Evolutionary conservation across 2,888 invertebrate species (phyloP), one percentile per base, ranked within the genome.

Genomic region (Melanostoma scalare): DNA sequence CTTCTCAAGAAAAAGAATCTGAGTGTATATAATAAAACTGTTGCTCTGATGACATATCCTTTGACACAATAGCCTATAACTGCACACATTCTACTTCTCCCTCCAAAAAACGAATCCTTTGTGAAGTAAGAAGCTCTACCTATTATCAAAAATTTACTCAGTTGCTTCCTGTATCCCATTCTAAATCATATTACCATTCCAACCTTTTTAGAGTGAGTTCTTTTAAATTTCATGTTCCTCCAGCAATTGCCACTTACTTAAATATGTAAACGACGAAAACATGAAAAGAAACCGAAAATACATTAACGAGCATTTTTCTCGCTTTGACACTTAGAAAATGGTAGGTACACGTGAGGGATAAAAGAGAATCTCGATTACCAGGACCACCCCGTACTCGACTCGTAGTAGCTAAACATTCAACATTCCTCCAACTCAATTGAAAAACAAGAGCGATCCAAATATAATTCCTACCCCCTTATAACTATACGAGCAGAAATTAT

Each of bases 291-390:
- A 77, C 79, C 75, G 69, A 84, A 79, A 79, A 78, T 48, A 82
- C 82, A 82, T 82, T 82, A 73, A 63, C 68, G 63, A 74, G 71
- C 79, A 85, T 81, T 85, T 86, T 86, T 78, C 80, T 85, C 85
- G 76, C 85, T 79, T 79, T 78, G 75, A 68, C 82, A 85, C 85
- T 84, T 84, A 72, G 71, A 48, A 71, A 80, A 72, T 69, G 71
- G 60, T 6, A 38, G 38, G 40, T 55, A 63, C 42, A 61, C n/a
- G n/a, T n/a, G 6, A 46, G 60, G 69, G 84, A 84, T 84, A 69
- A 84, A 84, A 84, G 74, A 71, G 84, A 75, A 84, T 84, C 84
- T 74, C 74, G 74, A 79, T 84, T 84, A 79, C 74, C 68, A 56
- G 50, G 63, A 30, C 46, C 46, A 40, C 52, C 71, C 76, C 55